phyloP scores from a whole-genome alignment of 2,888 invertebrate genomes.

The Elysia crispata region DNA sequence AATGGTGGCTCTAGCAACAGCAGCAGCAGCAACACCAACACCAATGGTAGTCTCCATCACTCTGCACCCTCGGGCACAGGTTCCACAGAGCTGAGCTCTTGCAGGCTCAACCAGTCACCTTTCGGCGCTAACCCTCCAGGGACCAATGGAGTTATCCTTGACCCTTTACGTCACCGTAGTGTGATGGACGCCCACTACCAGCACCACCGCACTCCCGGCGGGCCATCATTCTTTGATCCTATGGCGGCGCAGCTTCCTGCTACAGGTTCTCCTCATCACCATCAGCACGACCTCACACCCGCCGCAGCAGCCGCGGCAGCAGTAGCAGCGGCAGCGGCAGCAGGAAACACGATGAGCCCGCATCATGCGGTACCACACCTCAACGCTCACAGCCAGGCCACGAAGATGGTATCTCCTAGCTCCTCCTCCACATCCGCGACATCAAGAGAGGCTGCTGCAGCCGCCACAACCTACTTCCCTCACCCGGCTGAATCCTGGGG shows the following conservation, averaged over 20 bases:
- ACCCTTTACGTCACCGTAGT: slow-evolving; percentile 40
- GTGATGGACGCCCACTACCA: slow-evolving; percentile 45
- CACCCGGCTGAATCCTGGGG: slow-evolving; percentile 35
- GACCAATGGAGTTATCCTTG: slow-evolving; percentile 41
- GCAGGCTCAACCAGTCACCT: slow-evolving; percentile 48
- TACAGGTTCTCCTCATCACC: slow-evolving; percentile 44
- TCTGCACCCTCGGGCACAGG: background rate
- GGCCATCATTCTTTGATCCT: background rate
- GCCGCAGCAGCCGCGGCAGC: slow-evolving; percentile 36
- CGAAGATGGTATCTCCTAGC: slow-evolving; percentile 47
- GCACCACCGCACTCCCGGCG: slow-evolving; percentile 20
- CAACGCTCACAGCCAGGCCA: slow-evolving; percentile 46
- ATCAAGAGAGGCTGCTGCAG: slow-evolving; percentile 41
- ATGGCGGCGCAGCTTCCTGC: slow-evolving; percentile 25
- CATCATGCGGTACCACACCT: slow-evolving; percentile 47
- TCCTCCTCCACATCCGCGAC: slow-evolving; percentile 51
- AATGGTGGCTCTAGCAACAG: slow-evolving; percentile 2
- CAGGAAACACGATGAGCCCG: background rate
- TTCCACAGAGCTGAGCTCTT: slow-evolving; percentile 47
- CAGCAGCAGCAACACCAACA: slow-evolving; percentile 29
- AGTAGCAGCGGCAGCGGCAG: slow-evolving; percentile 43
- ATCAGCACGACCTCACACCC: slow-evolving; percentile 39
- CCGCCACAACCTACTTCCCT: slow-evolving; percentile 40
- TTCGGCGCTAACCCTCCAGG: slow-evolving; percentile 37
- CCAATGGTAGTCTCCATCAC: slow-evolving; percentile 44